Evolutionary conservation across 1,140 invertebrate genomes (phyloP), one percentile per base, ranked within the genome.

Genomic region (Notospermus geniculatus): DNA sequence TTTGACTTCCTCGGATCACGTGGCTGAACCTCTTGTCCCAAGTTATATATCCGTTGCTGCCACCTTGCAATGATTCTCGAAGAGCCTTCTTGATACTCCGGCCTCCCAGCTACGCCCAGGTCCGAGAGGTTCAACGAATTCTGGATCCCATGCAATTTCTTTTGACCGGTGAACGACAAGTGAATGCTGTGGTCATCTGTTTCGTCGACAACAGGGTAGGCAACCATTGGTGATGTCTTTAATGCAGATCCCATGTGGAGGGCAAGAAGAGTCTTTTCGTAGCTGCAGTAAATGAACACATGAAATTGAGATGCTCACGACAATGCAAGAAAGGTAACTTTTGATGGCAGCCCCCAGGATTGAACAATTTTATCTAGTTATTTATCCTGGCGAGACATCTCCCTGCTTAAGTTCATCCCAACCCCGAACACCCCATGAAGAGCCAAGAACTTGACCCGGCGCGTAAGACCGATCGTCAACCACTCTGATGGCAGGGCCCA

Each of bases 21-120:
- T 9, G 4, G 46, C 59, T 22, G 39, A 11, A 54, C 41, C 23
- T 41, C 39, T 43, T 27, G 13, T 27, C 23, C 17, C 4, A 36
- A 46, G 54, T 75, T 67, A 66, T 78, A 78, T 1, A 78, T 62
- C 36, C 73, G 55, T 29, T 72, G 66, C 28, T 70, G 57, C 74
- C 74, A 75, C n/a, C 32, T 63, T 19, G 76, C 11, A 28, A 65
- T 55, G 4, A 75, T 63, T 39, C 53, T 54, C 23, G 57, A 36
- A 4, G 55, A 29, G 7, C 58, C 66, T 11, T 59, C 54, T 11
- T 28, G 36, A 50, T 59, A 27, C 5, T 23, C 57, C 11, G 60
- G 64, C 53, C 53, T 57, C 30, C 59, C 50, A 17, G 32, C 62
- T 19, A 65, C 60, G 13, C 65, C 59, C 7, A 75, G 55, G 0